A percentile compares a stretch with the other conserved stretches of the same genome.
Evolutionary conservation across 64 coral and sea anemone species (phyloP).

Genomic region (Pocillopora verrucosa): DNA sequence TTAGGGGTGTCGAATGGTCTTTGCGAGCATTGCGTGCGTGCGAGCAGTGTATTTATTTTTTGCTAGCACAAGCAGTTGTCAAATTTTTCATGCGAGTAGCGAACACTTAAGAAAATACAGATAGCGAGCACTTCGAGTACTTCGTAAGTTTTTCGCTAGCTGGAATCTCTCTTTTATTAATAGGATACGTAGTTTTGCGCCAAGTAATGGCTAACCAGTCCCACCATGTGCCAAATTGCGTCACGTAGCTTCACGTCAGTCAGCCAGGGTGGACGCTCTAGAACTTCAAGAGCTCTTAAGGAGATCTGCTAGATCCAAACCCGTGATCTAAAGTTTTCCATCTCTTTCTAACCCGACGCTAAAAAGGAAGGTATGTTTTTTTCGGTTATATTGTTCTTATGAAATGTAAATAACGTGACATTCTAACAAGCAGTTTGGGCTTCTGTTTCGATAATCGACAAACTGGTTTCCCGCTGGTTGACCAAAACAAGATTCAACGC

Average conservation of each 20-base stretch:
- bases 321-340: conserved; percentile 10
- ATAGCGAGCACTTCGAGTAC: neutral
- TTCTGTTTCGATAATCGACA: neutral
- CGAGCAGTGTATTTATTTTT: too few species aligned
- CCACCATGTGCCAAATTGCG: neutral
- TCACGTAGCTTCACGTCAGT: neutral
- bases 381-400: neutral
- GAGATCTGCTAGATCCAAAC: conserved; percentile 4
- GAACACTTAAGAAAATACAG: too few species aligned
- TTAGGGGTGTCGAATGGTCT: too few species aligned
- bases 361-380: too few species aligned
- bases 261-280: neutral
- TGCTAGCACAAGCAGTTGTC: too few species aligned
- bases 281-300: neutral
- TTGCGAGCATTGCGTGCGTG: too few species aligned
- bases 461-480: neutral
- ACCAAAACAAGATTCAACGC: neutral
- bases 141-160: neutral
- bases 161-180: conserved; percentile 18
- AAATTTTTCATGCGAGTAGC: too few species aligned
- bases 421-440: conserved; percentile 8
- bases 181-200: neutral
- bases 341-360: neutral
- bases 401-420: conserved; percentile 3
- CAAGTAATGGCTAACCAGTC: conserved; percentile 7